Evolutionary conservation across 2,888 invertebrate genomes (phyloP).

Genomic region (Pterostichus madidus): DNA sequence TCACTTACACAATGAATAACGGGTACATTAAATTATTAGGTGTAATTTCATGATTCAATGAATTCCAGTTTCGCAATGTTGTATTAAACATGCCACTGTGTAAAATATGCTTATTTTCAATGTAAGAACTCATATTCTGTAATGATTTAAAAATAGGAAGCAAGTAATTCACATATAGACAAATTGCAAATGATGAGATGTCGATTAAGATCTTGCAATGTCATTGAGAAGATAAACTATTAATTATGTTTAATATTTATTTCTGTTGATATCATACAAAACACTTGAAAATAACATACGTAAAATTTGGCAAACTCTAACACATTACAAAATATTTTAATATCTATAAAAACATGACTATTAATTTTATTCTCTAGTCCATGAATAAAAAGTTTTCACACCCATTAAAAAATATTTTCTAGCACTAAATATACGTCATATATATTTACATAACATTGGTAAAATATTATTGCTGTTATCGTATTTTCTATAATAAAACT

Average conservation of each 20-base stretch:
- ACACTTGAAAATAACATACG: conserved; percentile 4
- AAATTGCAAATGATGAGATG: not conserved
- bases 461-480: no score
- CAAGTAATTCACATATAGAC: not conserved
- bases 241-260: conserved; percentile 24
- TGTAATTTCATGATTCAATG: conserved; percentile 84
- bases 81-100: conserved; percentile 93
- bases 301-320: conserved; percentile 1
- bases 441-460: not conserved
- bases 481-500: no score
- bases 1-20: conserved; percentile 89
- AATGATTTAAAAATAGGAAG: not conserved
- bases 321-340: not conserved
- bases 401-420: not conserved
- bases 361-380: no score
- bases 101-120: conserved; percentile 81
- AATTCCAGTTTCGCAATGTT: conserved; percentile 90
- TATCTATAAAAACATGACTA: not conserved
- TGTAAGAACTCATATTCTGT: conserved; percentile 51
- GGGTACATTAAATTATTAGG: conserved; percentile 93
- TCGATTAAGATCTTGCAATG: conserved; percentile 23
- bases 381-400: not conserved
- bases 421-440: not conserved
- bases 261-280: conserved; percentile 18
- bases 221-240: conserved; percentile 28